phyloP scores from a whole-genome alignment of 2,888 invertebrate species.

The Eupsilia transversa region DNA sequence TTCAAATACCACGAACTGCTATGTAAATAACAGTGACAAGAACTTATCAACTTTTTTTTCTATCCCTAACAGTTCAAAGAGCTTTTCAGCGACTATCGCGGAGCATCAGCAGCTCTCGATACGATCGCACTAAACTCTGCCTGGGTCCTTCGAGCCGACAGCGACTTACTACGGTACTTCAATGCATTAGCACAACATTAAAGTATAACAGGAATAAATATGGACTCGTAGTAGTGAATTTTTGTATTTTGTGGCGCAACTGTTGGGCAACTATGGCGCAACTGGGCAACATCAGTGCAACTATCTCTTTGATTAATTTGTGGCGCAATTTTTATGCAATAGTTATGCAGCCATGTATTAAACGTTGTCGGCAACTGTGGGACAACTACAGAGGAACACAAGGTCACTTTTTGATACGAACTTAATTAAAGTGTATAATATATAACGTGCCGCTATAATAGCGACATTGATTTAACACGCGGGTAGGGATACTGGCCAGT shows the following conservation, averaged over 20 bases:
- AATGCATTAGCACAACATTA: constrained; percentile 68
- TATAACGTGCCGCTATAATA: too few species aligned
- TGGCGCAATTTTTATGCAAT: not conserved
- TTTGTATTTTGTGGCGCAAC: constrained; percentile 10
- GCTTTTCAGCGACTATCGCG: constrained; percentile 90
- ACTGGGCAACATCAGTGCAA: not conserved
- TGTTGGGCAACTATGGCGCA: not conserved
- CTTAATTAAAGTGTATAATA: not conserved
- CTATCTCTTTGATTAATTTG: not conserved
- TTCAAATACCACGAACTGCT: too few species aligned
- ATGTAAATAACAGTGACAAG: too few species aligned
- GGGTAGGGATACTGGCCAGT: too few species aligned
- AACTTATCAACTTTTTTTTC: too few species aligned
- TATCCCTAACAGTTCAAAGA: constrained; percentile 89
- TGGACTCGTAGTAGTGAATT: constrained; percentile 34
- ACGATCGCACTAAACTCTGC: constrained; percentile 95
- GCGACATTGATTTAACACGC: too few species aligned
- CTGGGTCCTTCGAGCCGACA: constrained; percentile 93
- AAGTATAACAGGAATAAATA: constrained; percentile 37
- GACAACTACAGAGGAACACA: not conserved
- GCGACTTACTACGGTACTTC: constrained; percentile 85
- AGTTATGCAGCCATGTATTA: not conserved
- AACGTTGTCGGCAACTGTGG: not conserved
- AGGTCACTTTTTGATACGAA: constrained; percentile 6
- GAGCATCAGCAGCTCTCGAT: constrained; percentile 94